Base-by-base conservation (phyloP, 2,113 vertebrate genomes). In the Gymnobelideus leadbeateri region DNA sequence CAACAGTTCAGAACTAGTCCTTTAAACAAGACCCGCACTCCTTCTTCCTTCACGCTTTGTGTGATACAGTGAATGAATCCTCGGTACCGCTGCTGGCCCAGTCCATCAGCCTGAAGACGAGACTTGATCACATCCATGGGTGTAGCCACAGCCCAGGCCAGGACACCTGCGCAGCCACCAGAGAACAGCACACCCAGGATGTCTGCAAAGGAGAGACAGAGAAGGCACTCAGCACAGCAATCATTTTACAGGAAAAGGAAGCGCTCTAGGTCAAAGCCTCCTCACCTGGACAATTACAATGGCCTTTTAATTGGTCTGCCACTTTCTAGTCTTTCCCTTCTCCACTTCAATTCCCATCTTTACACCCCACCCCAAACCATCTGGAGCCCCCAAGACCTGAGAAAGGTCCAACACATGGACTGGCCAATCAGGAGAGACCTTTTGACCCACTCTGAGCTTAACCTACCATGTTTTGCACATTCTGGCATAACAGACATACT, bases 111-210 rank as follows among this genome's bases (percentile, higher is more conserved):
- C 97, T 99, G 99, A 97, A 99, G 98, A 11, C 99, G 99, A 0
- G 99, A 99, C 96, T 99, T 99, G 97, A 99, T 98, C 97, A 99
- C 99, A 3, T 99, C 99, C 99, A 99, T 99, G 57, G 99, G 99
- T 0, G 99, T 99, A 28, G 98, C 99, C 26, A 99, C 92, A 0
- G 98, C 98, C 99, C 99, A 99, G 57, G 98, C 99, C 92, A 99
- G 97, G 47, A 98, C 99, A 50, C 99, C 99, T 0, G 99, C 99
- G 0, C 98, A 95, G 24, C 99, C 99, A 0, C 99, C 99, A 0
- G 99, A 99, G 97, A 99, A 94, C 98, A 99, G 98, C 96, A 99
- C 99, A 0, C 97, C 98, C 0, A 97, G 54, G 94, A 99, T 98
- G 93, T 98, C 99, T 99, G 98, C 23, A 89, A 89, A 91, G n/a